These are phyloP conservation scores for Heterodera schachtii DNA, from an alignment of 1,140 invertebrate species.

Conservation along the genomic window DNA sequence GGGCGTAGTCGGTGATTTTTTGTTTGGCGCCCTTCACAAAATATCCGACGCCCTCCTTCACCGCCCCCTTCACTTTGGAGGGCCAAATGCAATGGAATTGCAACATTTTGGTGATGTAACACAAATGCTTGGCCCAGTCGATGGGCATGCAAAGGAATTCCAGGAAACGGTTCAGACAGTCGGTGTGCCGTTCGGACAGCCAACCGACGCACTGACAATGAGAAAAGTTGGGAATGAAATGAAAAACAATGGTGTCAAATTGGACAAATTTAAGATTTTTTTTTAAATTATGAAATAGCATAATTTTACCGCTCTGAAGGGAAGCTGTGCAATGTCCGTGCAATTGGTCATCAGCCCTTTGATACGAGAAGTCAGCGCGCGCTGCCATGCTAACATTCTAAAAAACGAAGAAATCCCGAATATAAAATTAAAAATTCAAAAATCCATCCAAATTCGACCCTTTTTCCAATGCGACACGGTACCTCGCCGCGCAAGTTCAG, in stretches of 20 bases:
- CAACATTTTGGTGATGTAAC: conserved; percentile 44
- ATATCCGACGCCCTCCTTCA: conserved; percentile 46
- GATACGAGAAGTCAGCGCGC: conserved; percentile 20
- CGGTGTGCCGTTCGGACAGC: conserved; percentile 32
- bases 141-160: conserved; percentile 47
- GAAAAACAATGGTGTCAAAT: background rate
- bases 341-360: conserved; percentile 38
- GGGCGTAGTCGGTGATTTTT: conserved; percentile 34
- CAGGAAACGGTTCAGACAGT: conserved; percentile 35
- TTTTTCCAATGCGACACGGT: no score
- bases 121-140: conserved; percentile 41
- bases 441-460: background rate
- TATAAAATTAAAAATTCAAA: background rate
- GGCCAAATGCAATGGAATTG: conserved; percentile 49
- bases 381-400: conserved; percentile 50
- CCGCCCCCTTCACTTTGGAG: conserved; percentile 36
- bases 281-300: background rate
- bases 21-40: conserved; percentile 52
- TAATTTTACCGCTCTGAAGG: conserved; percentile 31
- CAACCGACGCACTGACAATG: conserved; percentile 45
- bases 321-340: conserved; percentile 27
- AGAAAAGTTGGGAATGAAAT: conserved; percentile 8
- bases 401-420: conserved; percentile 22
- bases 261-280: conserved; percentile 28
- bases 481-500: no score